Evolutionary conservation across 2,888 invertebrate species (phyloP).

Genomic region (Trachelus tabidus): DNA sequence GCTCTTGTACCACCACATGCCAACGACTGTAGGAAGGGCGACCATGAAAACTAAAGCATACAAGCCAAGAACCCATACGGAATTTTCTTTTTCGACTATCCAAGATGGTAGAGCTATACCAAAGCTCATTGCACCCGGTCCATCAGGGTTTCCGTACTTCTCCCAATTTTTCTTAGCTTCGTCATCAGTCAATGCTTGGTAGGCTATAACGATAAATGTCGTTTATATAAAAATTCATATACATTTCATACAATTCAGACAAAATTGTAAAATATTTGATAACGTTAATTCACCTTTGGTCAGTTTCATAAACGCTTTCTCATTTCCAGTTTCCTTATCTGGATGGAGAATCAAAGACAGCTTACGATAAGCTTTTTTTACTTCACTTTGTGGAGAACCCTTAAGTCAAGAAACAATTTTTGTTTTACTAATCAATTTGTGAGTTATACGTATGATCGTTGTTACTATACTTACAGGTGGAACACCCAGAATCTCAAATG

Average conservation of each 20-base stretch:
- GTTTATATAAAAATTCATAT: conserved; percentile 9
- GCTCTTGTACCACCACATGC: conserved; percentile 99
- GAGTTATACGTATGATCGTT: background rate
- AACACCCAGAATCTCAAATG: conserved; percentile 93
- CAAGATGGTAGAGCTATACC: conserved; percentile 99
- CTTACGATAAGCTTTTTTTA: conserved; percentile 95
- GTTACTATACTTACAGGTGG: conserved; percentile 74
- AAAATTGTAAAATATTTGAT: conserved; percentile 5
- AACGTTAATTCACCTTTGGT: conserved; percentile 81
- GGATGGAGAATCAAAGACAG: conserved; percentile 95
- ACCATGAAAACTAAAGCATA: conserved; percentile 99
- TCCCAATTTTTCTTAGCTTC: conserved; percentile 98
- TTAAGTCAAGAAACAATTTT: conserved; percentile 47
- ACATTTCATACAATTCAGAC: conserved; percentile 2
- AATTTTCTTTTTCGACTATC: conserved; percentile 99
- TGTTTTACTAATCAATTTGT: background rate
- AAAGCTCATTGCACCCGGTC: conserved; percentile 99
- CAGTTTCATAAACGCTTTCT: conserved; percentile 96
- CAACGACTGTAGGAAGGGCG: conserved; percentile 89
- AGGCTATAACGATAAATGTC: conserved; percentile 59
- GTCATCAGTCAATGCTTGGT: conserved; percentile 94
- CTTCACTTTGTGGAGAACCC: conserved; percentile 88
- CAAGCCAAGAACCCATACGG: conserved; percentile 95
- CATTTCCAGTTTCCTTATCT: conserved; percentile 97
- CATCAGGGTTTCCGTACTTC: conserved; percentile 99